Evolutionary conservation across 2,888 invertebrate genomes (phyloP).

Genomic region (Stenurella melanura): DNA sequence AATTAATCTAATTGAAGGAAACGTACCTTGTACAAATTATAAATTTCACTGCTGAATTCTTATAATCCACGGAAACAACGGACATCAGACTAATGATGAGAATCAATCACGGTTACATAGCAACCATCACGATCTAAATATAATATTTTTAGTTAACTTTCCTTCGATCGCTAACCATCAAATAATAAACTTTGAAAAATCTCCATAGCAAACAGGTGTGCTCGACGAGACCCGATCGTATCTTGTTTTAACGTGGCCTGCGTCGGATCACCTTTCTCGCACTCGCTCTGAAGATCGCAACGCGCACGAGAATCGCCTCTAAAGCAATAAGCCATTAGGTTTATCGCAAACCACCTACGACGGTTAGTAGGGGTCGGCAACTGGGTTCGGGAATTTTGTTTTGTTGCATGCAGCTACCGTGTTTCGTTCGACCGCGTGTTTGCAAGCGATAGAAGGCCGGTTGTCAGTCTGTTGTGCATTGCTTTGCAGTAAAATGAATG

Average conservation of each 20-base stretch:
- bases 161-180: not conserved
- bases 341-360: conserved; percentile 9
- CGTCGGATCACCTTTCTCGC: conserved; percentile 31
- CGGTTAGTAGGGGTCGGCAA: conserved; percentile 28
- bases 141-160: conserved; percentile 1
- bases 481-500: conserved; percentile 15
- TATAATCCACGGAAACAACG: not conserved
- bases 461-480: conserved; percentile 26
- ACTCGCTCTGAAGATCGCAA: not conserved
- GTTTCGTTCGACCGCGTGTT: conserved; percentile 43
- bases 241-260: conserved; percentile 13
- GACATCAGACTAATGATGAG: not conserved
- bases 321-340: not conserved
- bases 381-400: conserved; percentile 31
- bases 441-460: conserved; percentile 30
- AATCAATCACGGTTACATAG: not conserved
- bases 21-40: not conserved
- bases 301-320: conserved; percentile 33
- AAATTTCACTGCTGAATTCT: not conserved
- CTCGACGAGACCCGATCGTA: conserved; percentile 20
- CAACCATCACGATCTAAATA: not conserved
- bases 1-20: not conserved
- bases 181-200: conserved; percentile 12
- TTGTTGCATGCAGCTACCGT: conserved; percentile 37
- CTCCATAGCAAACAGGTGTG: conserved; percentile 29